phyloP scores from a whole-genome alignment of 2,888 invertebrate genomes.

The Gnatocerus cornutus region DNA sequence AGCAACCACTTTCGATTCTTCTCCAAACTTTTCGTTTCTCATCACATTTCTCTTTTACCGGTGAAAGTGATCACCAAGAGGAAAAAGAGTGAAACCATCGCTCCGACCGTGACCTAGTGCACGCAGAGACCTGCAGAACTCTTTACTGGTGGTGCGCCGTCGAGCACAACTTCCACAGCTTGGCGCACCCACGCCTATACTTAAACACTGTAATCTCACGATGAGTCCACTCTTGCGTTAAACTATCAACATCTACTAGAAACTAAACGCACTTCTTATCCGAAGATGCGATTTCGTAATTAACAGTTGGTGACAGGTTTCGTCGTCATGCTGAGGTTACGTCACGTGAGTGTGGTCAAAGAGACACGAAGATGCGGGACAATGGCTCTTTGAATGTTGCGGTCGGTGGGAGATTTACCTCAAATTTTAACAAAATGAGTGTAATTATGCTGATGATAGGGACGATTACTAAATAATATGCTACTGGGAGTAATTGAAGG shows the following conservation, averaged over 20 bases:
- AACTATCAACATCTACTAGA: constrained; percentile 13
- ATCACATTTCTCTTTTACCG: constrained; percentile 56
- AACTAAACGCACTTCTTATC: constrained; percentile 20
- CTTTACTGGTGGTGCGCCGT: constrained; percentile 40
- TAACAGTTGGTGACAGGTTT: neutral
- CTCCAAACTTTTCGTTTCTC: constrained; percentile 47
- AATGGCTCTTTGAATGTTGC: neutral
- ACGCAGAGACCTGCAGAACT: constrained; percentile 49
- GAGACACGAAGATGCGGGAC: constrained; percentile 5
- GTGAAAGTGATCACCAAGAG: constrained; percentile 60
- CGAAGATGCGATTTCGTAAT: neutral
- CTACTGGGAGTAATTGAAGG: neutral
- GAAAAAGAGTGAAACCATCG: constrained; percentile 62
- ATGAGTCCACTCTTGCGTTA: constrained; percentile 32
- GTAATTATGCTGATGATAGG: constrained; percentile 3
- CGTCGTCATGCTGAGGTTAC: constrained; percentile 3
- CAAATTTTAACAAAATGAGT: neutral
- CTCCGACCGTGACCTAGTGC: constrained; percentile 61
- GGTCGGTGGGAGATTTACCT: constrained; percentile 6
- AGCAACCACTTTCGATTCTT: constrained; percentile 30
- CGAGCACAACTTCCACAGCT: constrained; percentile 33
- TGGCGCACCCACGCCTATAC: constrained; percentile 38
- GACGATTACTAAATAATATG: neutral
- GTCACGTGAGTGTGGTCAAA: constrained; percentile 6
- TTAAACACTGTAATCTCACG: constrained; percentile 1